Evolutionary conservation across 1,140 invertebrate genomes (phyloP), one percentile per base, ranked within the genome.

Genomic region (Panonychus citri): DNA sequence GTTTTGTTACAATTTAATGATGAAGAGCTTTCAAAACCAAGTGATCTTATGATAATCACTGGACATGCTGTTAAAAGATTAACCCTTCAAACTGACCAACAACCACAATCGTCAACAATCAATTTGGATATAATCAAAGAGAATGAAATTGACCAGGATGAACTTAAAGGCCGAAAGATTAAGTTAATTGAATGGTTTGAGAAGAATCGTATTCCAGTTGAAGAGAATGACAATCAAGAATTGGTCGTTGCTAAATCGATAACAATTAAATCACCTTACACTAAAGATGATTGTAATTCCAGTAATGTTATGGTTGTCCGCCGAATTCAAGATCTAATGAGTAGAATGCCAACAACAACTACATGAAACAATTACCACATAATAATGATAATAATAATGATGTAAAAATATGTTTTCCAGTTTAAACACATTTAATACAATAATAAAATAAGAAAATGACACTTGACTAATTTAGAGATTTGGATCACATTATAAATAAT

Each of bases 201-300:
- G 24, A 24, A 19, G 25, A 58, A 58, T 28, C 56, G 43, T 46
- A 50, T 58, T 37, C 52, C 53, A 7, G 37, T 46, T 4, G 57
- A 54, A 24, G 52, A 53, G 26, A n/a, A 39, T 24, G 57, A 58
- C 15, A 34, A 58, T 46, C 13, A 27, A 19, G 5, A 28, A 34
- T 28, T 58, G 12, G 37, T 53, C 2, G 52, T 40, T 24, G 52
- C 51, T 27, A 46, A 54, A 30, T 26, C 25, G 17, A 24, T 58
- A 3, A 56, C 43, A n/a, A 48, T 58, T 2, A 55, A 49, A 42
- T 21, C 52, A n/a, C 57, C 57, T 21, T 58, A 58, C 28, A 54
- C 39, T 12, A 26, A 28, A 19, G n/a, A 39, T n/a, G 51, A 58
- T 24, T 58, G 57, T 30, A 25, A 25, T 24, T 58, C 51, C 19